Evolutionary conservation across 1,140 invertebrate species (phyloP).

Genomic region (Drosophila virilis): DNA sequence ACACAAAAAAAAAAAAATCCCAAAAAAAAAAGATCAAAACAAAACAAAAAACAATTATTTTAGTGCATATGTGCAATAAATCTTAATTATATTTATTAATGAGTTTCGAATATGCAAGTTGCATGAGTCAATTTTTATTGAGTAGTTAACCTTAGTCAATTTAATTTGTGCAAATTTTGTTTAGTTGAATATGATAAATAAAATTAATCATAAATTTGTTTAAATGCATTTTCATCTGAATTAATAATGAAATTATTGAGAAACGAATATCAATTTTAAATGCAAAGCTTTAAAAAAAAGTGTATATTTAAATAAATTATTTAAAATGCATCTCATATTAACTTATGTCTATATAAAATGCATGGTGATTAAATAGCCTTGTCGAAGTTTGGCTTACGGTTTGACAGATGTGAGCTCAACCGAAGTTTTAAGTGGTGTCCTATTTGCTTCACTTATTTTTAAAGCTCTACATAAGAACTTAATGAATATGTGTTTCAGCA

Average conservation of each 20-base stretch:
- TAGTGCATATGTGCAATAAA: conserved; percentile 78
- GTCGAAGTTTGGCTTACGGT: no score
- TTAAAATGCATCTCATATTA: no score
- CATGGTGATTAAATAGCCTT: no score
- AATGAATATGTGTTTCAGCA: no score
- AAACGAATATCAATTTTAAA: no score
- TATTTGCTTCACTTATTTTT: no score
- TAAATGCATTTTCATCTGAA: neutral
- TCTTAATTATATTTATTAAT: conserved; percentile 69
- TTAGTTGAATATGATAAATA: conserved; percentile 53
- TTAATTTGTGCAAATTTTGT: conserved; percentile 59
- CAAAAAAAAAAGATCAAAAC: conserved; percentile 32
- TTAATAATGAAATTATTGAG: neutral
- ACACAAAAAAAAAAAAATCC: neutral
- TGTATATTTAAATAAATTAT: no score
- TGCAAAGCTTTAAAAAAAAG: no score
- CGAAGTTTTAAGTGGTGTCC: no score
- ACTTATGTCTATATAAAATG: no score
- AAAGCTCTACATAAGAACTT: no score
- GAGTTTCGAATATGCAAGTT: conserved; percentile 31
- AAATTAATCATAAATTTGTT: conserved; percentile 42
- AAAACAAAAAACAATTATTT: conserved; percentile 47
- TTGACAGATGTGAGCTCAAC: no score
- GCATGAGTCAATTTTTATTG: conserved; percentile 30
- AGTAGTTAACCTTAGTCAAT: conserved; percentile 53